These are phyloP conservation scores for Masnerella sp. DNA, from an alignment of 2,888 invertebrate genomes.

Conservation along the genomic window DNA sequence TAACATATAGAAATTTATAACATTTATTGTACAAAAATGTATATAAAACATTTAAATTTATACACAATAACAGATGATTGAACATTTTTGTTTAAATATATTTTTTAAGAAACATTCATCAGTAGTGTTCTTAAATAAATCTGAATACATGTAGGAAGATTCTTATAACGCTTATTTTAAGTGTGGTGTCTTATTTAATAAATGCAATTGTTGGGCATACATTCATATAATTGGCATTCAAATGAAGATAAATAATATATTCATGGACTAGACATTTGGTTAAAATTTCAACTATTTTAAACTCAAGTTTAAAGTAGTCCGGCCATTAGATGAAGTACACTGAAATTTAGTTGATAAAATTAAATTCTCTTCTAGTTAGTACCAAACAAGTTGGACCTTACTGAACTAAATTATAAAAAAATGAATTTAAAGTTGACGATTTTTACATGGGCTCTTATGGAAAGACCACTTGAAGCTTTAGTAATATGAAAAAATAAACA, in stretches of 20 bases:
- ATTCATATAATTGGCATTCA: too few species aligned
- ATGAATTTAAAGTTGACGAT: too few species aligned
- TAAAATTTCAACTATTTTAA: too few species aligned
- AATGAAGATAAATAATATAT: slow-evolving; percentile 18
- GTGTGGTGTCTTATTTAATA: slow-evolving; percentile 17
- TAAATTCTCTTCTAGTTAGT: too few species aligned
- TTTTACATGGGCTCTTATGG: too few species aligned
- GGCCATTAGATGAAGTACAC: too few species aligned
- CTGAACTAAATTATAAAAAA: too few species aligned
- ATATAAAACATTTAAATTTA: slow-evolving; percentile 59
- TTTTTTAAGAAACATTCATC: slow-evolving; percentile 30
- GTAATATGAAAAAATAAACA: too few species aligned
- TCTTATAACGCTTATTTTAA: slow-evolving; percentile 21
- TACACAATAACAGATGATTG: slow-evolving; percentile 56
- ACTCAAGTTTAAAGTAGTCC: too few species aligned
- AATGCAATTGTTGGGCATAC: slow-evolving; percentile 34
- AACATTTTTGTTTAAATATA: slow-evolving; percentile 44
- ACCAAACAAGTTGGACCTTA: too few species aligned
- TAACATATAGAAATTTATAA: slow-evolving; percentile 65
- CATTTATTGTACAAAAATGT: slow-evolving; percentile 63
- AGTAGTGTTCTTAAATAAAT: slow-evolving; percentile 36
- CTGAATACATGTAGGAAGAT: slow-evolving; percentile 31
- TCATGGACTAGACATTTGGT: slow-evolving; percentile 36
- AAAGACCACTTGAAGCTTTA: too few species aligned
- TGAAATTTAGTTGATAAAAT: too few species aligned